Evolutionary conservation across 2,888 invertebrate genomes (phyloP).

Genomic region (Muschampia plurimacula): DNA sequence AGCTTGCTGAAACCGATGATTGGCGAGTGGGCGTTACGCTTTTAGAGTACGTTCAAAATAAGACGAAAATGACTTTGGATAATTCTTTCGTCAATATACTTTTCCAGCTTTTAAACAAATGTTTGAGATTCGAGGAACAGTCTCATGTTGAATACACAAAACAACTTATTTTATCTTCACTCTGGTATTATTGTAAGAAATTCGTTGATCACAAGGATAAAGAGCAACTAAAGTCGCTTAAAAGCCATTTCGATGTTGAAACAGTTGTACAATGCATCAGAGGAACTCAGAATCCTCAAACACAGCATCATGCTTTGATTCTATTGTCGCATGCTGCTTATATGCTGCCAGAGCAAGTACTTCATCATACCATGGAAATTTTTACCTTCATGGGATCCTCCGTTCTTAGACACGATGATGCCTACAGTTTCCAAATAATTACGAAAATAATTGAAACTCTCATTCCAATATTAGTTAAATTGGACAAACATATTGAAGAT

Average conservation of each 20-base stretch:
- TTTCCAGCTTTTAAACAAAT: conserved; percentile 92
- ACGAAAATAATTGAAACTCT: conserved; percentile 95
- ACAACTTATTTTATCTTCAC: conserved; percentile 92
- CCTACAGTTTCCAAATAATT: conserved; percentile 97
- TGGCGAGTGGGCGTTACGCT: conserved; percentile 94
- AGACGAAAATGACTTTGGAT: conserved; percentile 90
- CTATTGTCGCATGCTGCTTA: conserved; percentile 92
- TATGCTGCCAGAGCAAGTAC: conserved; percentile 92
- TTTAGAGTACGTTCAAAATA: conserved; percentile 94
- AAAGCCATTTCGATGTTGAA: conserved; percentile 88
- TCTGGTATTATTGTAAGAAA: conserved; percentile 90
- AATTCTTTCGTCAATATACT: conserved; percentile 89
- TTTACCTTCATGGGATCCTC: conserved; percentile 99
- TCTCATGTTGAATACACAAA: conserved; percentile 94
- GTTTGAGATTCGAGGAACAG: conserved; percentile 93
- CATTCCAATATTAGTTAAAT: conserved; percentile 92
- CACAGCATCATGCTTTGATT: conserved; percentile 96
- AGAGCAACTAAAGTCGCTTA: conserved; percentile 70
- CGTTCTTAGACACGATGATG: conserved; percentile 96
- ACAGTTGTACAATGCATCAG: conserved; percentile 95
- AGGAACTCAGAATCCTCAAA: conserved; percentile 96
- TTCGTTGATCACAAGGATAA: conserved; percentile 74
- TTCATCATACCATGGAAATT: conserved; percentile 97
- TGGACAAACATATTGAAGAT: conserved; percentile 69
- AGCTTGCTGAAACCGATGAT: conserved; percentile 86